Base-by-base conservation (phyloP, 2,797 vertebrate genomes). In the Gastrophryne carolinensis region DNA sequence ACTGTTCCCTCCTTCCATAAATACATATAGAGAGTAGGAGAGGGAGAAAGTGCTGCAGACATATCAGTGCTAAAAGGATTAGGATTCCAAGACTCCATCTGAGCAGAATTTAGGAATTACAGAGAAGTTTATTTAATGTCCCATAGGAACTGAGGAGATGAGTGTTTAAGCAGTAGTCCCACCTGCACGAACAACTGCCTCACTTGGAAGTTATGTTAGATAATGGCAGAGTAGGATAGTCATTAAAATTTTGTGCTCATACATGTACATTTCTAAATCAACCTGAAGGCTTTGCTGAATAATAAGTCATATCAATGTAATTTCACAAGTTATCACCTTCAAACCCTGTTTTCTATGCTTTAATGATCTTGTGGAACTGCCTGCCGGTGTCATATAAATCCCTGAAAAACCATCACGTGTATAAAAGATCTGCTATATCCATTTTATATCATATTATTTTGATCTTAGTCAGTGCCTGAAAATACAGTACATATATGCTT, bases 21-120 rank as follows among this genome's bases (percentile, higher is more conserved):
- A 70, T 54, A 63, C 30, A 69, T 66, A 49, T 6, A 50, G 34
- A n/a, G 50, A 27, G 32, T 27, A 26, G 52, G 23, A 12, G 52
- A 65, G 68, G 19, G 83, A 89, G 85, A 88, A 82, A 39, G 83
- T 85, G 84, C 80, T 72, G 83, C 81, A 87, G 89, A 89, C 87
- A 83, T 86, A 72, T 79, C 87, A 82, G 82, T 67, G 78, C 84
- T 89, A 90, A 91, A 85, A 87, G 88, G 90, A 91, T 91, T 89
- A 91, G 81, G 80, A 82, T 83, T 89, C 88, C 85, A 87, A 85
- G 84, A 85, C 85, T 87, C 84, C 79, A 87, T 85, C 86, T 80
- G 83, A 85, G 85, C 79, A 83, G 83, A 84, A 87, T 86, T 82
- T 84, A 82, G 84, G 72, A 52, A 57, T 70, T 82, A 62, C 27